phyloP scores from a whole-genome alignment of 2,113 vertebrate species.

The Arizona elegans region DNA sequence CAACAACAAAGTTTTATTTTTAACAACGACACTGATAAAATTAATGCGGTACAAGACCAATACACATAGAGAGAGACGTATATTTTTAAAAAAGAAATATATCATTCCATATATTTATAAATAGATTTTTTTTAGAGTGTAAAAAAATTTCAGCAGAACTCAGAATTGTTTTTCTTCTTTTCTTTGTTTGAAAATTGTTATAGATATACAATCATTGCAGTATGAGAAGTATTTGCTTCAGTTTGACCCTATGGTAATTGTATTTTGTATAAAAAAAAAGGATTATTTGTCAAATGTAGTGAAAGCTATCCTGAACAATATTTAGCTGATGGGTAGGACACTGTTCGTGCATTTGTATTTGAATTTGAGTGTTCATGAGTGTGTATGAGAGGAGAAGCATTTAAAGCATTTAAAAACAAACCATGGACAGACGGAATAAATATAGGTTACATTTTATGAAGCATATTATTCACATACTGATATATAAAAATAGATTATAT shows the following conservation, averaged over 20 bases:
- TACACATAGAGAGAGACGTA: neutral
- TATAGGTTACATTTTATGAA: neutral
- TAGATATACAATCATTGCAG: neutral
- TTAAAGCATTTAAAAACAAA: neutral
- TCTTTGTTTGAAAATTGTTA: neutral
- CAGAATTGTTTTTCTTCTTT: neutral
- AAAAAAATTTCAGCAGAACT: neutral
- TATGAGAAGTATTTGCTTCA: neutral
- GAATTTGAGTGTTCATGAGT: neutral
- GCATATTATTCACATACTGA: neutral
- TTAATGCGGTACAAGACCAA: neutral
- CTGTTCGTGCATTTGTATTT: neutral
- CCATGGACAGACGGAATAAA: neutral
- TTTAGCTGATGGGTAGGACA: neutral
- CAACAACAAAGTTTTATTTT: conserved; percentile 3
- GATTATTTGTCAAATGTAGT: neutral
- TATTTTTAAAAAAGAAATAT: neutral
- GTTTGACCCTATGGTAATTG: neutral
- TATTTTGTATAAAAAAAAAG: neutral
- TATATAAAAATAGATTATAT: neutral
- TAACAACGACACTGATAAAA: neutral
- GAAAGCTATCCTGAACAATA: neutral
- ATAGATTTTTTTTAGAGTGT: neutral
- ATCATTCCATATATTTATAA: neutral
- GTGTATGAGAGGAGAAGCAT: neutral